Evolutionary conservation across 2,888 invertebrate species (phyloP), one percentile per base, ranked within the genome.

Genomic region (Heliconius ethilla): DNA sequence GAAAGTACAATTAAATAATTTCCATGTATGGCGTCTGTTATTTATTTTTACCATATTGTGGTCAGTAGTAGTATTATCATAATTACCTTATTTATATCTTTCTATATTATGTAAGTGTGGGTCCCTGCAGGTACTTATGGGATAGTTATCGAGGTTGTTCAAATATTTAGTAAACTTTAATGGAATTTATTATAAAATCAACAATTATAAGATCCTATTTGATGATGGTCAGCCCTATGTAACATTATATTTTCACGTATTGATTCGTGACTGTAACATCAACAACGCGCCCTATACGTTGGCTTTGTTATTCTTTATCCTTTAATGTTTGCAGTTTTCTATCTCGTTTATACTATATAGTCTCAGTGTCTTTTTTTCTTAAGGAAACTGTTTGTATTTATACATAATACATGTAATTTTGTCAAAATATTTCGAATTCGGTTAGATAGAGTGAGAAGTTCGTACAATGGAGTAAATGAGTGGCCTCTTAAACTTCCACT

Each of bases 221-320:
- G 51, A 51, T 51, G 51, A 13, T 33, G 7, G 33, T 9, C 72
- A 72, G 15, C 29, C 27, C 45, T 59, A 27, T 4, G 13, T 40
- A 59, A 27, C 13, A 59, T 33, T 62, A 40, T 59, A 55, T 69
- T 67, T 40, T 59, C 37, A 62, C 62, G 29, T 62, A 69, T 70
- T 62, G 55, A n/a, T 45, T 73, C 78, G 72, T 79, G 78, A 76
- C 73, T 76, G 63, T 76, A 73, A 69, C 51, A 63, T 66, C 67
- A 79, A 76, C 76, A 78, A 78, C 40, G 59, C 27, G 62, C 25
- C n/a, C 18, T 37, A 27, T 59, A 29, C 27, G 18, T 55, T n/a
- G 62, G 62, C 25, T 22, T 27, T 69, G 37, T 59, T 59, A 51
- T 65, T 78, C 66, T 75, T 75, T 70, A 51, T 75, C 37, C 51